Conservation (phyloP, 1,140 invertebrate genomes). For the Oedothorax gibbosus region DNA sequence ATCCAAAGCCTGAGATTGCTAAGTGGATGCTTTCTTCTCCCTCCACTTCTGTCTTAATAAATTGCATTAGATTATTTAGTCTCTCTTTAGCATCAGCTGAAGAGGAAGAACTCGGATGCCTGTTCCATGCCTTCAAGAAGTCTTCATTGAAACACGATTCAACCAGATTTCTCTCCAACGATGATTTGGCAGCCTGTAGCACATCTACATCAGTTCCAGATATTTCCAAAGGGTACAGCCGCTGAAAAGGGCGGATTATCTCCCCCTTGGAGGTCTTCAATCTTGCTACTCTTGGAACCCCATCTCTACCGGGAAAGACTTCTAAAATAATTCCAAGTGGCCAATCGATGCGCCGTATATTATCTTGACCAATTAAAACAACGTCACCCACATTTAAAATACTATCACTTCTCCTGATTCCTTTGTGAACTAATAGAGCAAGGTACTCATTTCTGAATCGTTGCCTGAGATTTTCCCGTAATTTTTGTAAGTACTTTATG, state of each 20-base stretch:
- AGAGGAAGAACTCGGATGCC: too few relatives aligned
- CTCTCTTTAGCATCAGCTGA: too few relatives aligned
- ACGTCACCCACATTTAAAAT: background rate
- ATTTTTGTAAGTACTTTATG: background rate
- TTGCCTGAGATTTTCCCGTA: constrained; percentile 4
- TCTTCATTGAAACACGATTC: too few relatives aligned
- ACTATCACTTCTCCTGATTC: background rate
- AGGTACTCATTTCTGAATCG: constrained; percentile 8
- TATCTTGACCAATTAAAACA: background rate
- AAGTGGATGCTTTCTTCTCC: too few relatives aligned
- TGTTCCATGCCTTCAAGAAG: too few relatives aligned
- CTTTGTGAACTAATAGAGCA: background rate
- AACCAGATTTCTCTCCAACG: too few relatives aligned
- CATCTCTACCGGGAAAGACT: background rate
- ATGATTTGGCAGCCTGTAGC: background rate
- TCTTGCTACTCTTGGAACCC: background rate
- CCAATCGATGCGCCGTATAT: background rate
- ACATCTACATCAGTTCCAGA: background rate
- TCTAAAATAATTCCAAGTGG: background rate
- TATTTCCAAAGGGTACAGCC: background rate
- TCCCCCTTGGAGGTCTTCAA: background rate
- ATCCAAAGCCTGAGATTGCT: too few relatives aligned
- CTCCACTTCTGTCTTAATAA: too few relatives aligned
- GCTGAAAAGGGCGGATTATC: background rate
- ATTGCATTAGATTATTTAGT: too few relatives aligned